Base-by-base conservation (phyloP, 2,888 invertebrate species). In the Cynaeus angustus region DNA sequence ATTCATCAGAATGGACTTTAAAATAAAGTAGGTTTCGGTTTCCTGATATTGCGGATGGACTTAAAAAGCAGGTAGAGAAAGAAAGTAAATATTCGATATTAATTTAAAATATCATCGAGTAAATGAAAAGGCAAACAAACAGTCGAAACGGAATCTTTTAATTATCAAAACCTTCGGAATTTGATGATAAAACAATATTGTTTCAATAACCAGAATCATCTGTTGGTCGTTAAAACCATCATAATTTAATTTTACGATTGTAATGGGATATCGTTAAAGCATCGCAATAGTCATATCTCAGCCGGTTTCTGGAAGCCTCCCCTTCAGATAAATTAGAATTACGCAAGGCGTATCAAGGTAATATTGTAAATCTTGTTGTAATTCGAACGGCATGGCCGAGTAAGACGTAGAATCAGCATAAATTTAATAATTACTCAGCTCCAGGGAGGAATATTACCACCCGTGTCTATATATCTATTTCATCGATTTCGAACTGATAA, bases 351-450 rank as follows among this genome's bases (percentile, higher is more conserved):
- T 84, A 84, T 84, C 83, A 84, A 84, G 85, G 85, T 85, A 85
- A 85, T 86, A 85, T 85, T 84, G 85, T 86, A 86, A 86, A 86
- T 86, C 86, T 86, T 85, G 84, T 78, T 83, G 83, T 85, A 85
- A 86, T 85, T 85, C 85, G 85, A 85, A 82, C 82, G 78, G 81
- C 80, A 78, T 77, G 77, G 81, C 80, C 81, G 81, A 85, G 84
- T 86, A 86, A 86, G 86, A 86, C 84, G 85, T 83, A 83, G 86
- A 86, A 86, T 86, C 86, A 86, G 86, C 86, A 86, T 86, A 86
- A 86, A 86, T 86, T 86, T 85, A 82, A 85, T 86, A 86, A 86
- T 86, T 86, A 84, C 84, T 81, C 79, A 78, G 77, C 83, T 81
- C 79, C 77, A 78, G 82, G 81, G 82, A 80, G 78, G 77, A 72